Percentiles rank a stretch among this genome's conserved stretches.
These are phyloP conservation scores for Scarus forsteni DNA, from an alignment of 2,797 vertebrate species.

Conservation along the genomic window DNA sequence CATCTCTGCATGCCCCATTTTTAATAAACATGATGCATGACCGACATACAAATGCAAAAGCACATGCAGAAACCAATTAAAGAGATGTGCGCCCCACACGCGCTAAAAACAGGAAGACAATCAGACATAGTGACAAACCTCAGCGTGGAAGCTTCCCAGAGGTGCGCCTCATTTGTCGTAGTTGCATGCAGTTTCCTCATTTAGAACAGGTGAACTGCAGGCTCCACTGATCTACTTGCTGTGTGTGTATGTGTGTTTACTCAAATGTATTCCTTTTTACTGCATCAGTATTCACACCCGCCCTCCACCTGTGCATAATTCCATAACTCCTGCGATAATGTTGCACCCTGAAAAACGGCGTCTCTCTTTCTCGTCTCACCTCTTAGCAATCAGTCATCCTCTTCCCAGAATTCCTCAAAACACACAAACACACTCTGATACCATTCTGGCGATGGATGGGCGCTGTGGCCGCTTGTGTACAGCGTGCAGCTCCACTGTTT, in stretches of 20 bases:
- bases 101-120: constrained; percentile 19
- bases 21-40: constrained; percentile 30
- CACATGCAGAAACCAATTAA: constrained; percentile 33
- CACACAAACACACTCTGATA: constrained; percentile 3
- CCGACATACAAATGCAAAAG: constrained; percentile 37
- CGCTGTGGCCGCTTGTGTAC: constrained; percentile 37
- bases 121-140: constrained; percentile 46
- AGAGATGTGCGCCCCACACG: constrained; percentile 15
- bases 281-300: constrained; percentile 72
- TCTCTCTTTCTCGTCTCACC: constrained; percentile 61
- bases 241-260: constrained; percentile 48
- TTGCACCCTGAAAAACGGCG: constrained; percentile 69
- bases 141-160: constrained; percentile 44
- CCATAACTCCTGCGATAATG: constrained; percentile 74
- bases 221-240: constrained; percentile 35
- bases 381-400: constrained; percentile 48
- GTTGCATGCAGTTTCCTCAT: constrained; percentile 67
- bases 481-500: constrained; percentile 58
- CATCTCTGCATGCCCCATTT: constrained; percentile 21
- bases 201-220: constrained; percentile 67
- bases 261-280: constrained; percentile 63
- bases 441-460: constrained; percentile 40
- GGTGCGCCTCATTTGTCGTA: constrained; percentile 60
- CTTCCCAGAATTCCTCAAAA: constrained; percentile 33
- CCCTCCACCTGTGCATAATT: constrained; percentile 74